phyloP scores from a whole-genome alignment of 2,888 invertebrate genomes.

The Oligia strigilis region DNA sequence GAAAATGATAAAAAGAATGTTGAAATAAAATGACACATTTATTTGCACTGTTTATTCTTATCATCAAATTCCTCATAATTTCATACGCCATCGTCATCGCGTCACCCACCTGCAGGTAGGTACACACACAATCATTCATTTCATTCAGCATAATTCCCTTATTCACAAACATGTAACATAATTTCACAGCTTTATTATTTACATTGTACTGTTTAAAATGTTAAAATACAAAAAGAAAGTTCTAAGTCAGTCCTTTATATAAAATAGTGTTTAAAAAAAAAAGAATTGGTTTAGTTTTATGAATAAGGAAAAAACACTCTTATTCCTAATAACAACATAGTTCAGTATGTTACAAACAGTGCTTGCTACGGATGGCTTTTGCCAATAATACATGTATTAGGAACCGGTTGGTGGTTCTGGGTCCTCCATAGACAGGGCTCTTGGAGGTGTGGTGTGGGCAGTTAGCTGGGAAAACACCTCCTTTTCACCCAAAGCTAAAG shows the following conservation, averaged over 20 bases:
- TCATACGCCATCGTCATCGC: conserved; percentile 67
- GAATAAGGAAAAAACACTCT: conserved; percentile 75
- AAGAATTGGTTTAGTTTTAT: conserved; percentile 67
- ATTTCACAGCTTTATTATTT: conserved; percentile 79
- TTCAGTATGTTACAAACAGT: conserved; percentile 77
- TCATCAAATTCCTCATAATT: conserved; percentile 71
- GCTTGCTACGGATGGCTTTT: conserved; percentile 77
- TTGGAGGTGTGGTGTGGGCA: conserved; percentile 81
- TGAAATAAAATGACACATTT: conserved; percentile 52
- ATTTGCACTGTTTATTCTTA: conserved; percentile 85
- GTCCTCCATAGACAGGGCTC: conserved; percentile 85
- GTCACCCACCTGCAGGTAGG: conserved; percentile 60
- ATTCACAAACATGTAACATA: conserved; percentile 76
- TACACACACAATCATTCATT: conserved; percentile 63
- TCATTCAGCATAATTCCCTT: conserved; percentile 72
- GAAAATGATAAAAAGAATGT: neutral
- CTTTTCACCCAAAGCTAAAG: conserved; percentile 86
- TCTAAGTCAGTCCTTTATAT: conserved; percentile 71
- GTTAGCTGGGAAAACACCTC: conserved; percentile 89
- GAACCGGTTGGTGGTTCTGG: conserved; percentile 85
- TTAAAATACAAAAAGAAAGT: conserved; percentile 65
- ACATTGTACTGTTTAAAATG: conserved; percentile 82
- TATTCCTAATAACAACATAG: conserved; percentile 59
- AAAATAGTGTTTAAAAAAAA: conserved; percentile 66
- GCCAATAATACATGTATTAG: conserved; percentile 83